Evolutionary conservation across 2,888 invertebrate species (phyloP), one percentile per base, ranked within the genome.

Genomic region (Malthinus flaveolus): DNA sequence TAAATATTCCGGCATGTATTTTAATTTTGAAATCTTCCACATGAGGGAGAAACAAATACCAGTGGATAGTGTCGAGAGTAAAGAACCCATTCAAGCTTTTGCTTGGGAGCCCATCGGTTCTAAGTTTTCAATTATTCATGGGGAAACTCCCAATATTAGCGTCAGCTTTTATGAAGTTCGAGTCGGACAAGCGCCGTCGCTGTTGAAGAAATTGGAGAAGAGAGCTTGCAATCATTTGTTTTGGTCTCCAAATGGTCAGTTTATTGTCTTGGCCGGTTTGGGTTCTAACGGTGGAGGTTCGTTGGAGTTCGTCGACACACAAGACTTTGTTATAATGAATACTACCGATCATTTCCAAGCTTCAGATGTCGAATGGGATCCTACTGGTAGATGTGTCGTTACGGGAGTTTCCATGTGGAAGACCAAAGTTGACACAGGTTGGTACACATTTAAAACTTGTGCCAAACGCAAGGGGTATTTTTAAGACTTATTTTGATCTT

Each of bases 281-380:
- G 86, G 90, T 7, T 83, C 88, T 45, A 89, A 89, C 67, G 90
- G 93, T 75, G 96, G 97, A 35, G 96, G 97, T 44, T 91, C 92
- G 6, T 80, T 98, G 67, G 97, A 97, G 79, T 98, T 97, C 76
- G 88, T 97, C 45, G 97, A 98, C 74, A 93, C 96, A 0, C 90
- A 92, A 71, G 97, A 98, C 75, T 97, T 96, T 78, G 89, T 95
- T 5, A 87, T 95, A n/a, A 96, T 96, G 91, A 91, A 92, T 73
- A 88, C 91, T 8, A 90, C 91, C 0, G 97, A 97, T 77, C 97
- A 98, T 79, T 97, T 93, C 79, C 82, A 87, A 78, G 88, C 89
- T 76, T 95, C 96, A 0, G 95, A 97, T 75, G 94, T 98, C 1
- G 97, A 97, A 78, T 99, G 99, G 99, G 99, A 99, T 80, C 98